A percentile compares a stretch with the other conserved stretches of the same genome.
Evolutionary conservation across 1,140 invertebrate genomes (phyloP).

Genomic region (Drosophila littoralis): DNA sequence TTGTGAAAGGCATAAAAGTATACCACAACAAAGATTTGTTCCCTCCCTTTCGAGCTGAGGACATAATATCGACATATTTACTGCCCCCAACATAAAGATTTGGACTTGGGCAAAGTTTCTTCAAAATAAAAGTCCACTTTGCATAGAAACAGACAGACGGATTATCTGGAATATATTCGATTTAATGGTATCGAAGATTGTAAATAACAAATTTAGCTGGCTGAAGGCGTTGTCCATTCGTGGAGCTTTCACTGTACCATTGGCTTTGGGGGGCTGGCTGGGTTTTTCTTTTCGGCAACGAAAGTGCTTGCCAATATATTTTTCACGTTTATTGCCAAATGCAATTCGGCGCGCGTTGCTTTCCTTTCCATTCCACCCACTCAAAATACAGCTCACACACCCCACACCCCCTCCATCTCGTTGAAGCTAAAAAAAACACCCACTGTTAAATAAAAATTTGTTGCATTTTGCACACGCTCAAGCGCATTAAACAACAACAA

Average conservation of each 20-base stretch:
- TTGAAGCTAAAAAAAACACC: slow-evolving; percentile 1
- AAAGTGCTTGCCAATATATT: slow-evolving; percentile 58
- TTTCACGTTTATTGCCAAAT: slow-evolving; percentile 63
- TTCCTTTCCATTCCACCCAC: slow-evolving; percentile 43
- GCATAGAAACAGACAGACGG: no score
- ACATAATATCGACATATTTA: no score
- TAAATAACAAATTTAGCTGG: no score
- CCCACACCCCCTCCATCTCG: neutral
- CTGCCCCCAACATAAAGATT: no score
- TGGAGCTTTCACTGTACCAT: neutral
- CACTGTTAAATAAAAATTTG: slow-evolving; percentile 6
- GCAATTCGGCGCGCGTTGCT: slow-evolving; percentile 47
- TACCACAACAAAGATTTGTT: no score
- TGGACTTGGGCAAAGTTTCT: no score
- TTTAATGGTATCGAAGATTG: no score
- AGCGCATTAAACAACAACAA: slow-evolving; percentile 37
- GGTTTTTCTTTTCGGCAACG: slow-evolving; percentile 57
- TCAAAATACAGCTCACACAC: neutral
- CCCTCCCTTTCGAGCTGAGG: no score
- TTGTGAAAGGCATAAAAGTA: no score
- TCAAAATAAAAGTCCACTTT: no score
- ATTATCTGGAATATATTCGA: no score
- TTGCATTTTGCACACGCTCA: slow-evolving; percentile 49
- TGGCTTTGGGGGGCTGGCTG: neutral
- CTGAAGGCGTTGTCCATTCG: neutral